Base-by-base conservation (phyloP, 2,888 invertebrate species). In the Spodoptera exigua region DNA sequence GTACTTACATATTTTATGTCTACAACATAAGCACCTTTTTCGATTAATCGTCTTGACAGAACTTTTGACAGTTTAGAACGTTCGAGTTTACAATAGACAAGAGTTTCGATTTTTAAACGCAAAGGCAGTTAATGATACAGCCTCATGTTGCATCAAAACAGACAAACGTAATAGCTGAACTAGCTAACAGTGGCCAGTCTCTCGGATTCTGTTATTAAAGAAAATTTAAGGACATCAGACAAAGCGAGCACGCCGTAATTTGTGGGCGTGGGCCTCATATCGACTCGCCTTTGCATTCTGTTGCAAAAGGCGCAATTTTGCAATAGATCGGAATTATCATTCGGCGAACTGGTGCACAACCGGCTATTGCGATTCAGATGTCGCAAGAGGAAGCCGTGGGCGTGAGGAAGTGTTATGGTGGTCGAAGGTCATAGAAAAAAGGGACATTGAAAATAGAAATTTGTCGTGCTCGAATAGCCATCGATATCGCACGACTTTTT, bases 281-380 rank as follows among this genome's bases (percentile, higher is more conserved):
- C 84, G 88, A 83, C 83, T 83, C 73, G 89, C 86, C 86, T 89
- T 88, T 87, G 86, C 89, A 89, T 89, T 90, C 86, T 86, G 84
- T 89, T 89, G 90, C 92, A 88, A 90, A 86, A 86, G 70, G 69
- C 61, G 70, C 59, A 69, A 80, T 92, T 88, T 92, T 88, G 93
- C 92, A 94, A 94, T 77, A 84, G 85, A 89, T 92, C 79, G 90
- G 92, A 92, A 94, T 93, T 93, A 94, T 93, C 92, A 92, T 92
- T 89, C 87, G 84, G 81, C 85, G 89, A 93, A 93, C 89, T 93
- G 84, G 93, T 94, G 93, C 93, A 93, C 89, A 92, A 90, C 92
- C 80, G 52, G 75, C 76, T 74, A 82, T 87, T 90, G 89, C 90
- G 84, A 80, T 78, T 82, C 72, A 62, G 54, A 79, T 51, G 81